phyloP scores from a whole-genome alignment of 2,797 vertebrate species.

The Phoebastria nigripes region DNA sequence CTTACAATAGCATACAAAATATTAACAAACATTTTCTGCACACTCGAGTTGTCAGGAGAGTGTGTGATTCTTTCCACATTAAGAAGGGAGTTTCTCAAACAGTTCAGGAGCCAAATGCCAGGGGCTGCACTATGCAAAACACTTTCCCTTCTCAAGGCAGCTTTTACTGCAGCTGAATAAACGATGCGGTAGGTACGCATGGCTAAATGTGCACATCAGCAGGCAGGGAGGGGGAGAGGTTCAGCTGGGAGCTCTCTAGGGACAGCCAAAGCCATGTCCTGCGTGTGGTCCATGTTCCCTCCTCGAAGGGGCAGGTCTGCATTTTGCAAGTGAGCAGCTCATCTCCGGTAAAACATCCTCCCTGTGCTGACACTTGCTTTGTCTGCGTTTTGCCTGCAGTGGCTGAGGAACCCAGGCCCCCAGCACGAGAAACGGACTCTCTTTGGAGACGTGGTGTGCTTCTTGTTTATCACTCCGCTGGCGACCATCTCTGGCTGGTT shows the following conservation, averaged over 20 bases:
- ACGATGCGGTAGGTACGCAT: accelerated
- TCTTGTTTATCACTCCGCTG: conserved; percentile 86
- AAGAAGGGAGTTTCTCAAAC: not conserved
- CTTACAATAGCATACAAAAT: not conserved
- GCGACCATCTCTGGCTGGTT: conserved; percentile 87
- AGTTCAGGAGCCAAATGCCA: not conserved
- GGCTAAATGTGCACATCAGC: not conserved
- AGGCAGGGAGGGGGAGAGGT: not conserved
- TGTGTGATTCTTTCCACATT: not conserved
- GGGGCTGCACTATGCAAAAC: not conserved
- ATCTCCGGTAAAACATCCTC: accelerated
- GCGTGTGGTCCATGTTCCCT: accelerated
- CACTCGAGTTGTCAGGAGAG: not conserved
- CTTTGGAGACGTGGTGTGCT: conserved; percentile 87
- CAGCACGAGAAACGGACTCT: conserved; percentile 84
- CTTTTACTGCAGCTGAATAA: not conserved
- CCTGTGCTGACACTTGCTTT: not conserved
- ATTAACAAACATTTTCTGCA: not conserved
- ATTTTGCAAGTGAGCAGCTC: not conserved
- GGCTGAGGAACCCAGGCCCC: conserved; percentile 81
- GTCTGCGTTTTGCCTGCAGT: conserved; percentile 69
- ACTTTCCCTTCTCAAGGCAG: not conserved
- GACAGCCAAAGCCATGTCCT: accelerated
- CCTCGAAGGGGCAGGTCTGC: not conserved
- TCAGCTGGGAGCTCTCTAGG: not conserved